Conservation (phyloP, 2,888 invertebrate genomes). For the Platerodrilus igneus region DNA sequence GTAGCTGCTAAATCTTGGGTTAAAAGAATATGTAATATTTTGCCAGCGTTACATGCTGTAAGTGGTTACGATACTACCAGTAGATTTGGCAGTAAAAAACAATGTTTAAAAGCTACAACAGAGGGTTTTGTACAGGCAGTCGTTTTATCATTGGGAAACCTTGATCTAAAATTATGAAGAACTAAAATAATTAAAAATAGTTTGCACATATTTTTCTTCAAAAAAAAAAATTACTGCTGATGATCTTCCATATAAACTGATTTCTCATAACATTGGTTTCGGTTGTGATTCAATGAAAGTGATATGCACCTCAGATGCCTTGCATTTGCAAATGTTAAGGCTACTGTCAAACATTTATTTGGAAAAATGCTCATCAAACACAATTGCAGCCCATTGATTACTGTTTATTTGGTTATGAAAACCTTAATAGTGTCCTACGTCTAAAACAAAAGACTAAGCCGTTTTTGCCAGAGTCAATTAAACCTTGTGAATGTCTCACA, state of each 20-base stretch:
- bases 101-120: conserved; percentile 26
- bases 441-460: conserved; percentile 19
- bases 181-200: too few species aligned
- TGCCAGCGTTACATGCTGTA: conserved; percentile 32
- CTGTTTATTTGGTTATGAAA: conserved; percentile 27
- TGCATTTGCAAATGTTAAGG: conserved; percentile 29
- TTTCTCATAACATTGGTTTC: conserved; percentile 29
- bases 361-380: conserved; percentile 28
- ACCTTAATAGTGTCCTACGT: conserved; percentile 9
- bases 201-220: too few species aligned
- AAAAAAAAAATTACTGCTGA: conserved; percentile 26
- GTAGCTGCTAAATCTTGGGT: conserved; percentile 30
- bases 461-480: too few species aligned
- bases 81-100: too few species aligned
- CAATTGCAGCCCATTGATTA: conserved; percentile 30
- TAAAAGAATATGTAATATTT: conserved; percentile 31
- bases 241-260: conserved; percentile 22
- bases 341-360: conserved; percentile 32
- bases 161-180: too few species aligned
- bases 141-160: conserved; percentile 16
- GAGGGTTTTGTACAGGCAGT: conserved; percentile 27
- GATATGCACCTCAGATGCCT: conserved; percentile 30
- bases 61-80: conserved; percentile 14
- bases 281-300: conserved; percentile 25
- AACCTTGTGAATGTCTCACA: too few species aligned